Evolutionary conservation across 2,113 vertebrate genomes (phyloP), one percentile per base, ranked within the genome.

Genomic region (Lophochroa leadbeateri): DNA sequence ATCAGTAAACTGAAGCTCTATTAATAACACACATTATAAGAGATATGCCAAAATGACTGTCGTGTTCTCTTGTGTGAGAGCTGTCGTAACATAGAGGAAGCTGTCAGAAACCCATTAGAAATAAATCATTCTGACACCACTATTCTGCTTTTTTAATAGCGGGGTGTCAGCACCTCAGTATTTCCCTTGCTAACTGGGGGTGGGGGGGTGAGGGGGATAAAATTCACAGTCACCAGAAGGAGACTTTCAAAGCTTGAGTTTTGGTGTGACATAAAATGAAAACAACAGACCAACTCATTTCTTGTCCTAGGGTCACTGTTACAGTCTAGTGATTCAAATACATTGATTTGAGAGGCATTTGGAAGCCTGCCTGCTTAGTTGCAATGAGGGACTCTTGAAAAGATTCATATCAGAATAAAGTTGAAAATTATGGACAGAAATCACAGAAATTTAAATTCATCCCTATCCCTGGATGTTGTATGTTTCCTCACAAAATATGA

Each of bases 1-100:
- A 97, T 97, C 93, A 97, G 91, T 97, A 97, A 96, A 88, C 46
- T 75, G 63, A 93, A 91, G 43, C 31, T 90, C 82, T 97, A 92
- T 97, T 97, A 97, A 97, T 94, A 97, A 94, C 17, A 49, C 9
- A 65, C 18, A 57, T 93, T 97, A 83, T 91, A 92, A 93, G 41
- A 39, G n/a, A 60, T 67, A 86, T 88, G 70, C 50, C 72, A 97
- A 91, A 91, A 94, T 81, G 57, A 87, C 91, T 93, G 88, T 92
- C 72, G 52, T 83, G 69, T 88, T 94, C 70, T 91, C 74, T 91
- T 90, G 46, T 87, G 61, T 78, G 83, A 75, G 39, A 60, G n/a
- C 74, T 55, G 41, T 55, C 68, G 79, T 94, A 88, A 57, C 49
- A 90, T 9, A 94, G 88, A 91, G 47, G 47, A 93, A 91, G 46